Evolutionary conservation across 2,888 invertebrate genomes (phyloP).

Genomic region (Cataglyphis altisquamis): DNA sequence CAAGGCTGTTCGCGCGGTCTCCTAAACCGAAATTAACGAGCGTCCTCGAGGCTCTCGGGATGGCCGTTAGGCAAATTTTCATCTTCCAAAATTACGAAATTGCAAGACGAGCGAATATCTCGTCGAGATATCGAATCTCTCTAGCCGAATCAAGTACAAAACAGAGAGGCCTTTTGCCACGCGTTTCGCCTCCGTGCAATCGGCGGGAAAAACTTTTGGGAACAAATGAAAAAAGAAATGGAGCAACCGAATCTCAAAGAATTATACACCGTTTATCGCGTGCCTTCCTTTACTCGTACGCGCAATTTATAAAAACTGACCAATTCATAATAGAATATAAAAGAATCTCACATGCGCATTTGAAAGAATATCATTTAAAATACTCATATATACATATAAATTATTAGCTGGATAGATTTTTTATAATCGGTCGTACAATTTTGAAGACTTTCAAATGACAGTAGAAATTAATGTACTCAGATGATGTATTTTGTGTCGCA

Average conservation of each 20-base stretch:
- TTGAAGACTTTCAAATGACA: slow-evolving; percentile 30
- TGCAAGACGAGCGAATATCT: slow-evolving; percentile 5
- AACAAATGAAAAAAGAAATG: slow-evolving; percentile 6
- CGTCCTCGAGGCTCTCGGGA: background rate
- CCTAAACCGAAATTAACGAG: slow-evolving; percentile 26
- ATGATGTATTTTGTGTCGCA: slow-evolving; percentile 37
- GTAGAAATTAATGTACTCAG: slow-evolving; percentile 36
- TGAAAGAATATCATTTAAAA: slow-evolving; percentile 30
- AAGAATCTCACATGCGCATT: slow-evolving; percentile 29
- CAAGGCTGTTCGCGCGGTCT: slow-evolving; percentile 10
- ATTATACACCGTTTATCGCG: slow-evolving; percentile 13
- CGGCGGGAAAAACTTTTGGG: background rate
- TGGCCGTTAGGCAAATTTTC: slow-evolving; percentile 20
- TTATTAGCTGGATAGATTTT: slow-evolving; percentile 28
- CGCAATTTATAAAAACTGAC: slow-evolving; percentile 22
- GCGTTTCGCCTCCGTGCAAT: slow-evolving; percentile 11
- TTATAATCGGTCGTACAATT: slow-evolving; percentile 40
- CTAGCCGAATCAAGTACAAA: slow-evolving; percentile 63
- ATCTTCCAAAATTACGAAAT: slow-evolving; percentile 38
- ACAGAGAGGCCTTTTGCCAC: slow-evolving; percentile 3
- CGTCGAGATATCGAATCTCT: background rate
- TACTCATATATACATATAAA: slow-evolving; percentile 24
- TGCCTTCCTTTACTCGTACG: slow-evolving; percentile 36
- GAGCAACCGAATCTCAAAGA: slow-evolving; percentile 37
- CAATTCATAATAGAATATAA: slow-evolving; percentile 27